phyloP scores from a whole-genome alignment of 2,113 vertebrate genomes.

The Pelecanoides urinatrix region DNA sequence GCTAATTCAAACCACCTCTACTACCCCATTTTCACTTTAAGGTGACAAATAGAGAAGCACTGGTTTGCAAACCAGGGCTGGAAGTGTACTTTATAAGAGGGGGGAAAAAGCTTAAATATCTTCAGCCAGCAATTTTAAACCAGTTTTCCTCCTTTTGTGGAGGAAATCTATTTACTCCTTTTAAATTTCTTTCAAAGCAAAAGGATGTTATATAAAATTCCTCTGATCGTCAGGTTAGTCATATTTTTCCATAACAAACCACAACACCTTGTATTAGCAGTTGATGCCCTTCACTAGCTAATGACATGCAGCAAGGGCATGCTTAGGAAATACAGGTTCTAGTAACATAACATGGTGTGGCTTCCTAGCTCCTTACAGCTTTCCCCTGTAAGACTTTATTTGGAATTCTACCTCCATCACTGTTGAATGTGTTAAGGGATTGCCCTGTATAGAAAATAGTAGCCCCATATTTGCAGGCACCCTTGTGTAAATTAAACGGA shows the following conservation, averaged over 20 bases:
- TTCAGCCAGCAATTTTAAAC: background rate
- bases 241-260: background rate
- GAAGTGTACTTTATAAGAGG: background rate
- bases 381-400: background rate
- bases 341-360: background rate
- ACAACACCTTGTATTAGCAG: background rate
- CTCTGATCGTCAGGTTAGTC: background rate
- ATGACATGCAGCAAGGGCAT: background rate
- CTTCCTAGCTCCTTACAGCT: background rate
- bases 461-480: background rate
- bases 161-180: background rate
- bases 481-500: background rate
- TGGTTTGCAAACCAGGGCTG: background rate
- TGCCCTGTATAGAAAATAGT: accelerated
- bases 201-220: background rate
- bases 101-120: background rate
- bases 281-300: background rate
- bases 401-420: background rate
- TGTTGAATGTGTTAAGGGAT: background rate
- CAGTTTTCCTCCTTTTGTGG: background rate
- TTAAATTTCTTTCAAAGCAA: background rate
- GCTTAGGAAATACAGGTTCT: background rate
- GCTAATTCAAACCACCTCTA: background rate
- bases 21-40: background rate
- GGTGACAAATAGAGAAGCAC: background rate